Evolutionary conservation across 2,113 vertebrate genomes (phyloP).

Genomic region (Tympanuchus pallidicinctus): DNA sequence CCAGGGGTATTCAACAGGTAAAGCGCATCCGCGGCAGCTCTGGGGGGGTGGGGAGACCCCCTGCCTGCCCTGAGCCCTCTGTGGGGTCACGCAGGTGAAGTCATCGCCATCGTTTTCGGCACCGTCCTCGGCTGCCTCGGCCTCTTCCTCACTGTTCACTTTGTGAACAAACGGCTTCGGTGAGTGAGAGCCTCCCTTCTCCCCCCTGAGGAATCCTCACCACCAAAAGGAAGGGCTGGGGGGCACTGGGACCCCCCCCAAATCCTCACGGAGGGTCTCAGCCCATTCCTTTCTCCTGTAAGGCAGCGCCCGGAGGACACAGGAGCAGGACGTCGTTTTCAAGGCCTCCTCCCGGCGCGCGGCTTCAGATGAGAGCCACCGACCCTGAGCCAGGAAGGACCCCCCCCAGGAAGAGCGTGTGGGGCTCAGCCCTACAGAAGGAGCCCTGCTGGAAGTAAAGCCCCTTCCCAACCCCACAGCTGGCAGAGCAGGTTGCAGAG

Average conservation of each 20-base stretch:
- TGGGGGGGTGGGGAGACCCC: not conserved
- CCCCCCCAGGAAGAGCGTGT: not conserved
- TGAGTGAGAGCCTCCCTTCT: conserved; percentile 60
- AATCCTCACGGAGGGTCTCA: not conserved
- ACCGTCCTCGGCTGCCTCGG: conserved; percentile 41
- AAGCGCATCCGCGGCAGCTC: fast-evolving
- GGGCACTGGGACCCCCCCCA: too few relatives aligned
- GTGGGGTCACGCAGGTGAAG: conserved; percentile 45
- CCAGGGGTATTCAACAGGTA: conserved; percentile 40
- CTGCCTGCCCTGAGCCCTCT: fast-evolving
- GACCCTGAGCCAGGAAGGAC: fast-evolving
- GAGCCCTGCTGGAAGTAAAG: not conserved
- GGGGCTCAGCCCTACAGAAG: not conserved
- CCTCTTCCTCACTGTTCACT: conserved; percentile 47
- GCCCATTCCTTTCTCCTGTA: too few relatives aligned
- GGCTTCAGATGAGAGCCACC: not conserved
- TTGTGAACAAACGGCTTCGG: conserved; percentile 61
- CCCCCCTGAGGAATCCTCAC: not conserved
- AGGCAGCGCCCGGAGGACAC: conserved; percentile 3
- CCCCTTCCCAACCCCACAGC: not conserved
- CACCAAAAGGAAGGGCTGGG: fast-evolving
- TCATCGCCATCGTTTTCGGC: conserved; percentile 67
- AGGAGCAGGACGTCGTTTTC: conserved; percentile 52
- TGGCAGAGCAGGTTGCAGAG: not conserved
- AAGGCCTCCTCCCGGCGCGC: conserved; percentile 35